Base-by-base conservation (phyloP, 2,888 invertebrate species). In the Cosmorhoe ocellata region DNA sequence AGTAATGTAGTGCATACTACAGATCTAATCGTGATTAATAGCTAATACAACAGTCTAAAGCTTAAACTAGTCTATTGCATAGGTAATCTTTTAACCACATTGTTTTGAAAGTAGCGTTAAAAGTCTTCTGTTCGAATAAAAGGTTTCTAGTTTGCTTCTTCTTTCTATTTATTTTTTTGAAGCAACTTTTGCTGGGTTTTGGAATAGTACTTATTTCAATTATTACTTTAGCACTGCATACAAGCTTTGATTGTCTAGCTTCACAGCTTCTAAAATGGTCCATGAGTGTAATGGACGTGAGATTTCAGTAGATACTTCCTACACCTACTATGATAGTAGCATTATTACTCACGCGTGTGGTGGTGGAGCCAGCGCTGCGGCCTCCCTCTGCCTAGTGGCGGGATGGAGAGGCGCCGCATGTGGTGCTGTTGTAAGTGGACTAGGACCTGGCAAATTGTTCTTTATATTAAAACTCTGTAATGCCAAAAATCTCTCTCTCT, bases 351-450 rank as follows among this genome's bases (percentile, higher is more conserved):
- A 89, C 90, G 86, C 83, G 53, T 90, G 89, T 37, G 84, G 84
- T 1, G 90, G 90, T 1, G 90, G 90, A 4, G 91, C 89, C 37
- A 90, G 71, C 0, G 86, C 89, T 2, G 88, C 86, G 18, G 81
- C 79, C 52, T 89, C 88, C 58, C 84, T 66, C 64, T 84, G 81
- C 51, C 87, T 71, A 13, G 87, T 88, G 7, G 84, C 91, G 18
- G 84, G 90, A 51, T 87, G 90, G 3, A 86, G 75, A 26, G 85
- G 85, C 10, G 86, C 88, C 45, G 84, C 89, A 26, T 82, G 65
- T 1, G 89, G 85, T 9, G 86, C 86, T 3, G 84, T 77, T n/a
- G 86, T 83, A 9, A 82, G 69, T 33, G 81, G 81, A 67, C 82
- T 84, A 24, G 80, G 70, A 51, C 86, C 89, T 88, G 28, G 10